Conservation (phyloP, 2,888 invertebrate species). For the Cheilosia grossa region DNA sequence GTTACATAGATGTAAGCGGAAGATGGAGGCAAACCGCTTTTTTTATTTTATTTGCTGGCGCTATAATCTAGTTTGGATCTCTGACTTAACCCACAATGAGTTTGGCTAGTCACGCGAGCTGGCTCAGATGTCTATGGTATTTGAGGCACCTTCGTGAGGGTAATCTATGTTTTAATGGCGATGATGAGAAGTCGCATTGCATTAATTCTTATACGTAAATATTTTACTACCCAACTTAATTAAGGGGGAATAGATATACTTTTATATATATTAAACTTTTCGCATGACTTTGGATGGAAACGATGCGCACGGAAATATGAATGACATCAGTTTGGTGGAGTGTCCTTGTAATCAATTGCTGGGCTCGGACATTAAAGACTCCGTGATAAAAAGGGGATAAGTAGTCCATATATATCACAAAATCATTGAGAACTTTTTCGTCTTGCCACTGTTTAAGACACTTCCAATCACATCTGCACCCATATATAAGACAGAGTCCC, state of each 20-base stretch:
- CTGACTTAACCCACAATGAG: neutral
- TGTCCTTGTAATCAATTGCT: too few relatives aligned
- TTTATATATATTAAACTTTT: neutral
- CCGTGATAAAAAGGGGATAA: too few relatives aligned
- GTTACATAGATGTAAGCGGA: conserved; percentile 1
- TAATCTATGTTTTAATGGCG: conserved; percentile 3
- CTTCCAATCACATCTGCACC: too few relatives aligned
- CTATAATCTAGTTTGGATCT: conserved; percentile 40
- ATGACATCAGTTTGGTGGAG: neutral
- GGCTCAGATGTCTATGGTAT: conserved; percentile 3
- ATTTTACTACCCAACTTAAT: neutral
- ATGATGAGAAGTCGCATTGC: neutral
- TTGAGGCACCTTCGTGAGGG: conserved; percentile 18
- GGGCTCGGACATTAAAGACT: too few relatives aligned
- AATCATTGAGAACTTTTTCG: too few relatives aligned
- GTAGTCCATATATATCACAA: too few relatives aligned
- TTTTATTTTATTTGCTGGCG: conserved; percentile 22
- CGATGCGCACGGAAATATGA: neutral
- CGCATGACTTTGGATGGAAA: neutral
- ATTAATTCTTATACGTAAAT: neutral
- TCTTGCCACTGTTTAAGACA: too few relatives aligned
- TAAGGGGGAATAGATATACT: neutral
- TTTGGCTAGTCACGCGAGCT: conserved; percentile 9
- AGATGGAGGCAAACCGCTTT: conserved; percentile 5
- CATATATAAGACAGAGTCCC: too few relatives aligned